Conservation (phyloP, 2,797 vertebrate genomes). For the Arnoldichthys spilopterus region DNA sequence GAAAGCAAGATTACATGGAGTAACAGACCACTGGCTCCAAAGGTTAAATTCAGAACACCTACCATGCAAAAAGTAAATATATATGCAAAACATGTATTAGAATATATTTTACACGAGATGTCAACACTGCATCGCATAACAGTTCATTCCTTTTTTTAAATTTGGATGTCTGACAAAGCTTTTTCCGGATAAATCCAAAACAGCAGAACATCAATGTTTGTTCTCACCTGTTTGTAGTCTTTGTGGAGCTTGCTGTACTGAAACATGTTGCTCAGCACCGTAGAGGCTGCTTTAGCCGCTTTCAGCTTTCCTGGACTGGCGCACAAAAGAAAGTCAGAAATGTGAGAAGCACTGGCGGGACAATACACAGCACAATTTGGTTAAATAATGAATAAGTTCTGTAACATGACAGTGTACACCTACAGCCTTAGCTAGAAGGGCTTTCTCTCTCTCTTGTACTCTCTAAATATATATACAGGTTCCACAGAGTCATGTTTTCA, state of each 20-base stretch:
- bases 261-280: slow-evolving; percentile 95
- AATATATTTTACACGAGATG: background rate
- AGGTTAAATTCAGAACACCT: background rate
- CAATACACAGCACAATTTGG: slow-evolving; percentile 45
- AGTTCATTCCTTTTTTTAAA: background rate
- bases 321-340: slow-evolving; percentile 44
- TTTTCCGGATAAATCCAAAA: background rate
- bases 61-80: background rate
- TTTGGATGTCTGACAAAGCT: background rate
- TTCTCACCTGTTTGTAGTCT: slow-evolving; percentile 89
- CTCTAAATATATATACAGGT: too few species aligned
- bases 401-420: too few species aligned
- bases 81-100: too few species aligned
- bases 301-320: slow-evolving; percentile 85
- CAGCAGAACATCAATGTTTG: background rate
- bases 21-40: background rate
- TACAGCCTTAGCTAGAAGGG: background rate
- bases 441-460: background rate
- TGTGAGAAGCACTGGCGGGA: slow-evolving; percentile 38
- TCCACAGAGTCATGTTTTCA: too few species aligned
- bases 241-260: slow-evolving; percentile 94
- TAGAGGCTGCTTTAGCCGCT: slow-evolving; percentile 88
- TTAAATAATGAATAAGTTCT: slow-evolving; percentile 57
- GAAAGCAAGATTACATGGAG: background rate
- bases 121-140: background rate